Evolutionary conservation across 35 echinoderm and acorn worm genomes (phyloP).

Genomic region (Apostichopus californicus): DNA sequence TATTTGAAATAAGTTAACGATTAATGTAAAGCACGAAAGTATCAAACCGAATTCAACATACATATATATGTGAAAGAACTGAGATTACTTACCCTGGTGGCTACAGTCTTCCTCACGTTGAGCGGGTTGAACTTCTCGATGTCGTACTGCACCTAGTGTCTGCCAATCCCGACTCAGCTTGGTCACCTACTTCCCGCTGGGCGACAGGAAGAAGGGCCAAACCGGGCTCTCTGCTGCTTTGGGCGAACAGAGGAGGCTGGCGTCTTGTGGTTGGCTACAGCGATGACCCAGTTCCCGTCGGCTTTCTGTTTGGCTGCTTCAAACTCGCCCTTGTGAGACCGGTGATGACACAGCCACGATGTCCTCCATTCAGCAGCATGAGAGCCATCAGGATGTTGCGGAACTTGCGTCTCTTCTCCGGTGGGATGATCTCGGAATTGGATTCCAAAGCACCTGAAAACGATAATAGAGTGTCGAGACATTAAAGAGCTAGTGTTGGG

Average conservation of each 20-base stretch:
- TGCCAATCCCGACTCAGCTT: not conserved
- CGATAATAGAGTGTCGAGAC: not conserved
- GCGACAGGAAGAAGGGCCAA: not conserved
- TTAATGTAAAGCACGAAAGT: not conserved
- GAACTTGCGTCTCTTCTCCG: not conserved
- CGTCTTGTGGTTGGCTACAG: not conserved
- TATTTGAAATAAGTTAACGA: not conserved
- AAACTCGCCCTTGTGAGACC: not conserved
- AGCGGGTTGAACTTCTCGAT: not conserved
- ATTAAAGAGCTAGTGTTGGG: no score
- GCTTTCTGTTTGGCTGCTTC: not conserved
- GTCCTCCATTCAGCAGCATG: not conserved
- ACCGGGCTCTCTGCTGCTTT: not conserved
- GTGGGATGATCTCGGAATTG: not conserved
- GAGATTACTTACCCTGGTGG: not conserved
- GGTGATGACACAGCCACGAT: not conserved
- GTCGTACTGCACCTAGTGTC: not conserved
- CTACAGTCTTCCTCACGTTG: constrained; percentile 7
- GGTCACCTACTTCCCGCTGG: not conserved
- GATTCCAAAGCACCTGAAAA: not conserved
- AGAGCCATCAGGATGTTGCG: not conserved
- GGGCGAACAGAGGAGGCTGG: not conserved
- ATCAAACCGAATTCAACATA: not conserved
- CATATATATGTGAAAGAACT: not conserved
- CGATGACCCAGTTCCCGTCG: not conserved